Base-by-base conservation (phyloP, 2,113 vertebrate species). In the Semnopithecus entellus region DNA sequence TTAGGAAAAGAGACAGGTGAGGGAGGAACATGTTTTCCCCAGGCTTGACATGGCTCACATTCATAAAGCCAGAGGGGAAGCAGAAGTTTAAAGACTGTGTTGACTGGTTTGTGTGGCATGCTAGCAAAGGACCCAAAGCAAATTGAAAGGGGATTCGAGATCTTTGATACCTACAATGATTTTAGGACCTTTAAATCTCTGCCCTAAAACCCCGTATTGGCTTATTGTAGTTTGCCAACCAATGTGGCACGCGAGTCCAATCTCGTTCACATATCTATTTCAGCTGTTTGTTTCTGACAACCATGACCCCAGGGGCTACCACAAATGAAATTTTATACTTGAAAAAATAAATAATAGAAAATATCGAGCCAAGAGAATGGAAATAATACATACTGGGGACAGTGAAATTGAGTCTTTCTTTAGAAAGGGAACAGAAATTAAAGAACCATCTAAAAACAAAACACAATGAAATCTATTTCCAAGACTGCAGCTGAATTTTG, bases 311-410 rank as follows among this genome's bases (percentile, higher is more conserved):
- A 91, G 43, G 7, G 81, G 72, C 88, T 64, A 93, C 72, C 30
- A 43, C 78, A 87, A 94, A 94, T 95, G 61, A 70, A 96, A 25
- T 81, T 97, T 96, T 88, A 72, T 78, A 64, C 45, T 86, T 89
- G 23, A 59, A 79, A 92, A 94, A 96, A 73, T 80, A 93, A 86
- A 89, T 95, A 91, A 79, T 81, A 90, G 86, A 86, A 96, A 95
- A 80, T 68, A 93, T 61, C 73, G 61, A 82, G 50, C 43, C 61
- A 81, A 52, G 55, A 95, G 23, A 91, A 86, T 82, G 45, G 52
- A 91, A 96, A 81, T 95, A 88, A 85, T 85, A 61, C 32, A 88
- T 82, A 52, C 1, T 18, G 52, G 87, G 16, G 4, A 50, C 16
- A 45, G 20, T 35, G 16, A 85, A 95, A 93, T 48, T 91, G 82